Evolutionary conservation across 1,140 invertebrate species (phyloP).

Genomic region (Callitettix versicolor): DNA sequence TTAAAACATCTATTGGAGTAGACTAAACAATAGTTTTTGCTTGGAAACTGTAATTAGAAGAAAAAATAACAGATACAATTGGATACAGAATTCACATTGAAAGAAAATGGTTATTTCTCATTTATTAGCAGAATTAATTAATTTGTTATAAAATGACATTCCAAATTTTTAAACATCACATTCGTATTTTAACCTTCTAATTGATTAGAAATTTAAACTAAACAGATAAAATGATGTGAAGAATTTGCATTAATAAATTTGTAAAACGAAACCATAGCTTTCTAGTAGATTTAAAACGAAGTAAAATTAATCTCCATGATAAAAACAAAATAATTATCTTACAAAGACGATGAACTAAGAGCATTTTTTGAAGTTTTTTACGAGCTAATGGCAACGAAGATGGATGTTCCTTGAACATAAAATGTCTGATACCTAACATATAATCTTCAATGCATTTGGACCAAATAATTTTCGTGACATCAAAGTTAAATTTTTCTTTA

Average conservation of each 20-base stretch:
- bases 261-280: constrained; percentile 41
- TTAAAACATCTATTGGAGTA: too few relatives aligned
- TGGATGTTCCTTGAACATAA: constrained; percentile 75
- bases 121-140: too few relatives aligned
- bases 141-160: too few relatives aligned
- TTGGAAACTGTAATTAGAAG: too few relatives aligned
- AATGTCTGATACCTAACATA: constrained; percentile 71
- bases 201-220: too few relatives aligned
- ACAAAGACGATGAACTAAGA: constrained; percentile 63
- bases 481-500: constrained; percentile 49
- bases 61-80: too few relatives aligned
- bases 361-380: constrained; percentile 60
- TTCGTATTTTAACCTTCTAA: too few relatives aligned
- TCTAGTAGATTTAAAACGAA: constrained; percentile 42
- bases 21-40: too few relatives aligned
- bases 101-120: too few relatives aligned
- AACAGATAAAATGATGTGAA: constrained; percentile 34
- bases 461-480: constrained; percentile 76
- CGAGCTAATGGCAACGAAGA: constrained; percentile 65
- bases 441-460: constrained; percentile 74
- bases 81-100: too few relatives aligned
- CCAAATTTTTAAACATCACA: too few relatives aligned
- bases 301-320: constrained; percentile 62
- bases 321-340: constrained; percentile 59
- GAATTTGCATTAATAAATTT: constrained; percentile 40